Percentiles rank a stretch among this genome's conserved stretches.
These are phyloP conservation scores for Natator depressus DNA, from an alignment of 2,113 vertebrate genomes.

Conservation along the genomic window DNA sequence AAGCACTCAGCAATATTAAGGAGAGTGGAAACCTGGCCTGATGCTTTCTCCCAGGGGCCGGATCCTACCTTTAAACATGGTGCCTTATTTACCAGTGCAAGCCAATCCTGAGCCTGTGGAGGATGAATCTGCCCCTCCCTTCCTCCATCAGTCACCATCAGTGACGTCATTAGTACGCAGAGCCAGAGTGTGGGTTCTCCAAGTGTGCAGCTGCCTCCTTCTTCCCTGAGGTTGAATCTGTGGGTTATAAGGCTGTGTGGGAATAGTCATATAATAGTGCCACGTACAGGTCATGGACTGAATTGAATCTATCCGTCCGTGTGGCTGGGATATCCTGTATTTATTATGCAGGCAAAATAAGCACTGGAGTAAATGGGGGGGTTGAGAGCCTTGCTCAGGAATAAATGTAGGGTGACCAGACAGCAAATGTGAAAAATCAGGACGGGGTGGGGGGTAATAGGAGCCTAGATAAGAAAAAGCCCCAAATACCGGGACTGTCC, in stretches of 20 bases:
- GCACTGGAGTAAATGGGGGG: not conserved
- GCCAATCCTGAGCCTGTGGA: accelerated
- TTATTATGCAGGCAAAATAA: not conserved
- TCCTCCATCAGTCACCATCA: not conserved
- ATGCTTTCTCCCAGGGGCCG: not conserved
- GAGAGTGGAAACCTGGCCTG: not conserved
- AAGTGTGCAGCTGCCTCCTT: no score
- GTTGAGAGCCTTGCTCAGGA: not conserved
- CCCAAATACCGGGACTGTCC: no score
- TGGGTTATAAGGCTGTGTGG: not conserved
- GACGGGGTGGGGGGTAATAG: no score
- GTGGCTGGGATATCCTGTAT: not conserved
- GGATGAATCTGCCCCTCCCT: not conserved
- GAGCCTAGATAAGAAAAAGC: no score
- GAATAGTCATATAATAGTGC: not conserved
- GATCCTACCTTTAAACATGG: not conserved
- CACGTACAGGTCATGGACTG: not conserved
- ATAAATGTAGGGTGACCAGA: not conserved
- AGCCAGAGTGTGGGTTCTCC: not conserved
- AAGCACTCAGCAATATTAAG: not conserved
- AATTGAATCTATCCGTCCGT: not conserved
- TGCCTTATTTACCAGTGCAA: accelerated
- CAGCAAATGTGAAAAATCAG: no score
- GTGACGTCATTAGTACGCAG: not conserved
- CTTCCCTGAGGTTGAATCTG: not conserved